phyloP scores from a whole-genome alignment of 2,113 vertebrate genomes.

The Cyanoliseus patagonus region DNA sequence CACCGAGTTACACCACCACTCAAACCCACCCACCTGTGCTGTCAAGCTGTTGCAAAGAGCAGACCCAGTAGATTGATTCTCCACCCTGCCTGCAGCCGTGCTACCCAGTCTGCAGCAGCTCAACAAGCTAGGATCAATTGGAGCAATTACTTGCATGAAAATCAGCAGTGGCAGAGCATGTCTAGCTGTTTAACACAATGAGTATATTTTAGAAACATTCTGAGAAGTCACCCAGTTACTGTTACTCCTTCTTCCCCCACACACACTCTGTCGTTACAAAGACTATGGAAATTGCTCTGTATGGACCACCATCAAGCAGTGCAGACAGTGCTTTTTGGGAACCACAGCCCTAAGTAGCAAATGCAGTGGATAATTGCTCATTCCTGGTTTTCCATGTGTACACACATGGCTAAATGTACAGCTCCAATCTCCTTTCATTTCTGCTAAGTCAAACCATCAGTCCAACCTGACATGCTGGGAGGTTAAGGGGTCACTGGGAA shows the following conservation, averaged over 20 bases:
- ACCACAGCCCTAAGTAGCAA: neutral
- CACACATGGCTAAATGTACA: fast-evolving
- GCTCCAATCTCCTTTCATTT: neutral
- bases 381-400: neutral
- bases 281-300: neutral
- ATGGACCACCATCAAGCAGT: fast-evolving
- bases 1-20: neutral
- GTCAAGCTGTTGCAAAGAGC: neutral
- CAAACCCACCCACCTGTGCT: neutral
- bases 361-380: neutral
- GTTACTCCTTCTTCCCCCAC: neutral
- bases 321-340: neutral
- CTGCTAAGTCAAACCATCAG: neutral
- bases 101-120: neutral
- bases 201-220: conserved; percentile 11
- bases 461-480: neutral
- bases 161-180: neutral
- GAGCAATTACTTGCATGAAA: conserved; percentile 26
- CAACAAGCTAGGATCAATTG: conserved; percentile 21
- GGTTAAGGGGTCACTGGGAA: neutral
- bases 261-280: neutral
- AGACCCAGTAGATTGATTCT: neutral
- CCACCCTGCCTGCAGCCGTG: neutral
- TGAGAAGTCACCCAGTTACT: neutral
- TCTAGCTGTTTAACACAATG: conserved; percentile 40